These are phyloP conservation scores for Rhinolophus sinicus DNA, from an alignment of 2,113 vertebrate species.

Conservation along the genomic window DNA sequence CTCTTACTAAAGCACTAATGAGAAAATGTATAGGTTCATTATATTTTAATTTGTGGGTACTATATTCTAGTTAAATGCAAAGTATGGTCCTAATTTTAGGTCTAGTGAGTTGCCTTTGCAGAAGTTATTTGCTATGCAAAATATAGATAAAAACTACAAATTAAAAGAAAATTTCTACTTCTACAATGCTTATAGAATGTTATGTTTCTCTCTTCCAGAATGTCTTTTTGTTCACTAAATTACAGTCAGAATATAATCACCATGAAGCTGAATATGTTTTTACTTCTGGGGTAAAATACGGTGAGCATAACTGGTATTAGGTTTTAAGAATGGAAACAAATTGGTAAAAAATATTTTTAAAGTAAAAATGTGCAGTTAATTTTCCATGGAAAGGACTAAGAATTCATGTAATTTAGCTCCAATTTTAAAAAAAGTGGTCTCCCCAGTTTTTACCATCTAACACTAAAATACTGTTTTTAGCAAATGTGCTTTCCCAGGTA, in stretches of 20 bases:
- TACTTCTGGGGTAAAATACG: not conserved
- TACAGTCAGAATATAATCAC: not conserved
- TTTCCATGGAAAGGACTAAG: not conserved
- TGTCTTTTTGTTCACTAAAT: conserved; percentile 27
- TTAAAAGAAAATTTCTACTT: conserved; percentile 24
- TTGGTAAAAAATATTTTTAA: not conserved
- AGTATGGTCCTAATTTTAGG: not conserved
- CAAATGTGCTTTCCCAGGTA: not conserved
- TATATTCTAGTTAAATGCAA: conserved; percentile 37
- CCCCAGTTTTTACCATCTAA: not conserved
- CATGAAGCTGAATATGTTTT: not conserved
- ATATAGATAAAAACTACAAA: not conserved
- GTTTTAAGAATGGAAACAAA: conserved; percentile 14
- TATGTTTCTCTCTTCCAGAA: conserved; percentile 10
- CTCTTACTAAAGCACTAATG: not conserved
- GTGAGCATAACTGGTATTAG: not conserved
- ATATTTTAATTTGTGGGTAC: conserved; percentile 23
- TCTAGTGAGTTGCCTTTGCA: not conserved
- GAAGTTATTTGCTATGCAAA: not conserved
- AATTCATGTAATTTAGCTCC: not conserved
- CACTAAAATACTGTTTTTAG: not conserved
- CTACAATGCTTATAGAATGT: not conserved
- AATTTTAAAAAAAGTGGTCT: not conserved
- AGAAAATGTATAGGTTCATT: not conserved
- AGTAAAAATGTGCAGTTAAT: not conserved